Evolutionary conservation across 2,888 invertebrate genomes (phyloP), one percentile per base, ranked within the genome.

Genomic region (Leucozona laternaria): DNA sequence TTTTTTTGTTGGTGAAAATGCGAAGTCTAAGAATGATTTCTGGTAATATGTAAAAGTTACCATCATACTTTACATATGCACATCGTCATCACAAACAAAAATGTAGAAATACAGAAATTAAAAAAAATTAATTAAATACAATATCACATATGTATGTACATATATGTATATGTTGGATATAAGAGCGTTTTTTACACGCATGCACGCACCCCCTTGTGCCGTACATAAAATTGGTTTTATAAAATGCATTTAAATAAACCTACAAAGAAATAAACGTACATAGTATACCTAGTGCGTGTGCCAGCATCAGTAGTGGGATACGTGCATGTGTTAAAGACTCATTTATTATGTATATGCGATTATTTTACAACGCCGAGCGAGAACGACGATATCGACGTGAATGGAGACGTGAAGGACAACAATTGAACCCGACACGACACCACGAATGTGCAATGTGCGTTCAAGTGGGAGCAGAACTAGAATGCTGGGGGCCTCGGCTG

Each of bases 291-390:
- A 34, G 66, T 80, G 62, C 20, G 72, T 72, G 37, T 68, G 20
- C 22, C 10, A 6, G 28, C 37, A 25, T 31, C 8, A 6, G 20
- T 6, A n/a, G 11, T 31, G 34, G 20, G n/a, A n/a, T 34, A 7
- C 50, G 28, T 43, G 43, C 66, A 34, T 66, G 22, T 50, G 45
- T 70, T 79, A 70, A 48, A 48, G 43, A 58, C 22, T 50, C 58
- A 72, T 81, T 81, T 58, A 68, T 68, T 81, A 85, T 85, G 60
- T 85, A 43, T 28, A 72, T 77, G 72, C 60, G 58, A 79, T 79
- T 40, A 60, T 58, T 79, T 83, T 83, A 73, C 83, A 73, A 45
- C 66, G 20, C 37, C 45, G 53, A 62, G 62, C 43, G 62, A 58
- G 37, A 25, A 62, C 62, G 40, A 43, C 25, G 25, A 60, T n/a